Evolutionary conservation across 2,888 invertebrate species (phyloP).

Genomic region (Sminthurides aquaticus): DNA sequence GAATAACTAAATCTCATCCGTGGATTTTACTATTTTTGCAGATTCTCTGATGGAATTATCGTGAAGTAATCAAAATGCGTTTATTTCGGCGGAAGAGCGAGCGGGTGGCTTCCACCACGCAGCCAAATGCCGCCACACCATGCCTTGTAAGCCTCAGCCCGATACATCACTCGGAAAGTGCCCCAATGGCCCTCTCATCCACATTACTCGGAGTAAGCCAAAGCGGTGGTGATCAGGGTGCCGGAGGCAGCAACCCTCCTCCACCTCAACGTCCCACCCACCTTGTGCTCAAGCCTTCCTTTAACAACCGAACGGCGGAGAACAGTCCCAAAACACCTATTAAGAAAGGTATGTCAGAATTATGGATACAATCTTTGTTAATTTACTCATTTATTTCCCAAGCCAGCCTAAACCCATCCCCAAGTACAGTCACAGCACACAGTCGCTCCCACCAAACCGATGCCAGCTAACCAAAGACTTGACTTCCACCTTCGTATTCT

Average conservation of each 20-base stretch:
- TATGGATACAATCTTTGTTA: not conserved
- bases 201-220: not conserved
- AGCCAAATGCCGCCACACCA: slow-evolving; percentile 23
- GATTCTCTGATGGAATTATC: not conserved
- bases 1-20: too few relatives aligned
- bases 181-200: slow-evolving; percentile 13
- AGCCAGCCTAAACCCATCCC: too few relatives aligned
- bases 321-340: slow-evolving; percentile 41
- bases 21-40: not conserved
- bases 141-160: slow-evolving; percentile 40
- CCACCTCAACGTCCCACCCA: slow-evolving; percentile 18
- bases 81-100: slow-evolving; percentile 42
- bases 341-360: slow-evolving; percentile 37
- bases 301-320: slow-evolving; percentile 21
- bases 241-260: not conserved
- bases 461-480: too few relatives aligned
- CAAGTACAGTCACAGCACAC: too few relatives aligned
- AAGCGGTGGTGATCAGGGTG: not conserved
- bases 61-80: slow-evolving; percentile 28
- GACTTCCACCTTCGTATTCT: too few relatives aligned
- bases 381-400: not conserved
- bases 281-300: slow-evolving; percentile 19
- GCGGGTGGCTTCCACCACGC: slow-evolving; percentile 12
- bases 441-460: too few relatives aligned
- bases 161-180: slow-evolving; percentile 27